Base-by-base conservation (phyloP, 2,888 invertebrate species). In the Priocnemis perturbator region DNA sequence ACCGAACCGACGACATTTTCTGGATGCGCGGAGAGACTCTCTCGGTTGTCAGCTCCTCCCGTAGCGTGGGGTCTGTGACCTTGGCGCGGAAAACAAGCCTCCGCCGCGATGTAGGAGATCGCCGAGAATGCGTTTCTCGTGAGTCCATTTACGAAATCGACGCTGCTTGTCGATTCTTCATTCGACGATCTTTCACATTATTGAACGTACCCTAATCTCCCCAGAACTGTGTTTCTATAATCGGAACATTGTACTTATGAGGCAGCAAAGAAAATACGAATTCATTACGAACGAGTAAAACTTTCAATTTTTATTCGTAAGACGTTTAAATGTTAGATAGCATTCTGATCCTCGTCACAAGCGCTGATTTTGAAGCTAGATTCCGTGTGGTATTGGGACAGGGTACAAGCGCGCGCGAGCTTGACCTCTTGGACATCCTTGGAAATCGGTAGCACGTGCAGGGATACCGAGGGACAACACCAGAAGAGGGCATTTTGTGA, bases 1-100 rank as follows among this genome's bases (percentile, higher is more conserved):
- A 84, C 85, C 66, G 70, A 83, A 81, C 84, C 69, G 82, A 84
- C 86, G 84, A 83, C 87, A 85, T 87, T 87, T 87, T 87, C 81
- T 80, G 81, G 79, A 86, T 85, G 69, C 73, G 67, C 65, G 47
- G 68, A 74, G 67, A 56, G 69, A 60, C 71, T 67, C 79, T 75
- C 69, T 56, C 53, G 64, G 57, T 60, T 70, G 71, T 71, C 68
- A 45, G 55, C 58, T 55, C 65, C 60, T 53, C 45, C 52, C 45
- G 66, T 60, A 62, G 60, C 44, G 30, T 47, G 37, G 76, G 78
- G 76, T 78, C 74, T 30, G 67, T 73, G 76, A 77, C 79, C 79
- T 73, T 71, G 69, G 58, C 17, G 56, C 58, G 70, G 71, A 76
- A 80, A 74, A 67, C 26, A 11, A 5, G 47, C 48, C 57, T 5